Evolutionary conservation across 2,797 vertebrate genomes (phyloP).

Genomic region (Mionectes olivaceus): DNA sequence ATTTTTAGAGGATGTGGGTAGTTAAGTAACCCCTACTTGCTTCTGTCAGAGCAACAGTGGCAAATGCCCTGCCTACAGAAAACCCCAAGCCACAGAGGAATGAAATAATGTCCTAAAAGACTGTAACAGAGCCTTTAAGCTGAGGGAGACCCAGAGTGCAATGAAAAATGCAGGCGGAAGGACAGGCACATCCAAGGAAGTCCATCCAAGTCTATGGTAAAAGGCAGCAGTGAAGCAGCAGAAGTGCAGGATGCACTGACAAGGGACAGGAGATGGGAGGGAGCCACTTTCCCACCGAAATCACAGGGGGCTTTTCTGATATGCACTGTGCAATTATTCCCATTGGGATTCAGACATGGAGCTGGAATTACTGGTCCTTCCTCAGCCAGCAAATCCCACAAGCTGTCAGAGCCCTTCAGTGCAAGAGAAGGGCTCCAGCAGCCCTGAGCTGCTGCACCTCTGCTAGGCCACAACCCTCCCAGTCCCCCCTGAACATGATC

Average conservation of each 20-base stretch:
- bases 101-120: neutral
- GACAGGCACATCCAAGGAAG: neutral
- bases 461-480: accelerated
- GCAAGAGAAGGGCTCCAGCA: neutral
- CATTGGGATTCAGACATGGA: neutral
- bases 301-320: neutral
- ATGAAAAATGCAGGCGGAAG: accelerated
- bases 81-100: conserved; percentile 2
- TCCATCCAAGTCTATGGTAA: neutral
- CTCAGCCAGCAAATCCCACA: neutral
- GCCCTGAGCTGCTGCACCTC: accelerated
- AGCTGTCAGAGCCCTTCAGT: neutral
- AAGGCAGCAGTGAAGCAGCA: neutral
- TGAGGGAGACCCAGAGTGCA: neutral
- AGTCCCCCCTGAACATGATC: neutral
- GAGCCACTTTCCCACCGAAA: neutral
- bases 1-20: conserved; percentile 14
- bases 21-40: neutral
- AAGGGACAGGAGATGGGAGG: neutral
- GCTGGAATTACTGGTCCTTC: neutral
- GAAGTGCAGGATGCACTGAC: neutral
- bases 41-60: neutral
- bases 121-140: neutral
- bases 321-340: neutral
- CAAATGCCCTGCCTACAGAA: neutral